A percentile compares a stretch with the other conserved stretches of the same genome.
phyloP scores from a whole-genome alignment of 92 coral and sea anemone species.

The Epizoanthus rinbou region DNA sequence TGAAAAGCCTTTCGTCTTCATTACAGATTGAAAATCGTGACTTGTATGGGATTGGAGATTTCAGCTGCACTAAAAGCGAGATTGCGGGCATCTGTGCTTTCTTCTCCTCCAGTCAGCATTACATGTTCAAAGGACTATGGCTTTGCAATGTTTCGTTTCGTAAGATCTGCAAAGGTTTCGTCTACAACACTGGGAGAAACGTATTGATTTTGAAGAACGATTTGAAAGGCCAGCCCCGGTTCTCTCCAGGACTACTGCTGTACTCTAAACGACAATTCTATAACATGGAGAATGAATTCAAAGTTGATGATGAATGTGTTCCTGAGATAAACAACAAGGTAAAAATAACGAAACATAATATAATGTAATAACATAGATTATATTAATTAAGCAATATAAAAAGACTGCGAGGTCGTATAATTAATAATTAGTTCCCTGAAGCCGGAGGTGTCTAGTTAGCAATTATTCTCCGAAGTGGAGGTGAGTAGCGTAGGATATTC shows the following conservation, averaged over 20 bases:
- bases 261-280: slow-evolving; percentile 8
- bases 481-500: too few species aligned
- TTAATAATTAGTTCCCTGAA: too few species aligned
- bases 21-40: slow-evolving; percentile 7
- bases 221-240: slow-evolving; percentile 35
- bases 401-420: too few species aligned
- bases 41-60: slow-evolving; percentile 1
- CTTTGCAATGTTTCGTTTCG: slow-evolving; percentile 12
- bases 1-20: background rate
- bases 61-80: background rate
- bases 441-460: too few species aligned
- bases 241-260: slow-evolving; percentile 41
- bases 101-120: background rate
- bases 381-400: too few species aligned
- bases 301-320: background rate
- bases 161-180: slow-evolving; percentile 42
- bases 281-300: slow-evolving; percentile 4
- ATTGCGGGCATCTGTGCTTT: background rate
- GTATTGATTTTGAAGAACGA: slow-evolving; percentile 32
- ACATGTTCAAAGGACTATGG: background rate
- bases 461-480: too few species aligned
- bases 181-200: slow-evolving; percentile 39
- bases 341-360: background rate
- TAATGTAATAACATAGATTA: background rate
- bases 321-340: slow-evolving; percentile 7